Evolutionary conservation across 1,140 invertebrate species (phyloP).

Genomic region (Phymastichus coffea): DNA sequence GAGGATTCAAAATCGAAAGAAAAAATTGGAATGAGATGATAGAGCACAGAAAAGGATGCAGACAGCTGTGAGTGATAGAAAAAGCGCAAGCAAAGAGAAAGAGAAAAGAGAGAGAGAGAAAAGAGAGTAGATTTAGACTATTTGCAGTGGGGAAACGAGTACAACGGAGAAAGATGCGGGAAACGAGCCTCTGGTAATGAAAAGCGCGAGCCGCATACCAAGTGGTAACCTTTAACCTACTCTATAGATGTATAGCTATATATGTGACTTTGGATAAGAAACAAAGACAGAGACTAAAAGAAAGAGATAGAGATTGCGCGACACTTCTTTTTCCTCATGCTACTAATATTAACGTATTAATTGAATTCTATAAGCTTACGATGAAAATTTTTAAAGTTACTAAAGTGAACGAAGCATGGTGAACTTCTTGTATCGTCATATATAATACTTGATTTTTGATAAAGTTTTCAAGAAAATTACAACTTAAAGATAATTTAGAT

Average conservation of each 20-base stretch:
- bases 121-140: slow-evolving; percentile 55
- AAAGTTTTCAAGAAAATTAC: too few species aligned
- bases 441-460: too few species aligned
- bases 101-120: slow-evolving; percentile 26
- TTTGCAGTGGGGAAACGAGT: slow-evolving; percentile 52
- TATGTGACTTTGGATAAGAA: too few species aligned
- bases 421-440: too few species aligned
- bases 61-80: slow-evolving; percentile 27
- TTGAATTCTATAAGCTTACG: too few species aligned
- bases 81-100: slow-evolving; percentile 20
- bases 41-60: neutral
- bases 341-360: too few species aligned
- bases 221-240: slow-evolving; percentile 53
- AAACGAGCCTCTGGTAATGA: slow-evolving; percentile 57
- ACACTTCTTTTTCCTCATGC: neutral
- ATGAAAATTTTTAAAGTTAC: too few species aligned
- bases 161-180: slow-evolving; percentile 40
- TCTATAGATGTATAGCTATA: slow-evolving; percentile 41
- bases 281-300: neutral
- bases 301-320: neutral
- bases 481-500: too few species aligned
- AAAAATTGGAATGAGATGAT: too few species aligned
- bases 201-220: slow-evolving; percentile 59
- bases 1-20: too few species aligned
- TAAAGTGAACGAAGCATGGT: too few species aligned